Evolutionary conservation across 2,113 vertebrate genomes (phyloP), one percentile per base, ranked within the genome.

Genomic region (Dryoscopus gambensis): DNA sequence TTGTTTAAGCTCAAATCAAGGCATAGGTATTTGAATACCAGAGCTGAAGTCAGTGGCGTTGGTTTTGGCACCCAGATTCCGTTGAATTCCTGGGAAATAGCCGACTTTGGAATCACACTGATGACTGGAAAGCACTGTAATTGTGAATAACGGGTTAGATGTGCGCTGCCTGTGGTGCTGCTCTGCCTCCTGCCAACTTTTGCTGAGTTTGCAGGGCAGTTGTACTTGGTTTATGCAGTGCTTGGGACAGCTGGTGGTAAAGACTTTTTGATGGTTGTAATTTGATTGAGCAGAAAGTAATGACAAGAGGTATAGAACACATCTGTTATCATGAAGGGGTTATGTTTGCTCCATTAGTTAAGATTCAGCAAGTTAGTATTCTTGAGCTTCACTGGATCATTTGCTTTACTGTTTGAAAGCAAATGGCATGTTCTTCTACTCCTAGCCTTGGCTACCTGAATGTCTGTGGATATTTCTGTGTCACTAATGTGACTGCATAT

Each of bases 241-340:
- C n/a, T 83, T 1, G 2, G 10, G 3, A 3, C 39, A 47, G 42
- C n/a, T 76, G 25, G 2, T 27, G 14, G n/a, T 17, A 28, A 21
- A 21, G 39, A 5, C 39, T 24, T 42, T 31, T 53, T 63, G 57
- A 27, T 71, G 25, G 17, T 23, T 84, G 56, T 65, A 10, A 27
- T 79, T 62, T 71, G 42, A 19, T 16, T 40, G 65, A 53, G 42
- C 44, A 59, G 52, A 37, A 86, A 33, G 22, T 59, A 76, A 19
- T 13, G 28, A 30, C 3, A 21, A 5, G n/a, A 67, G 18, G 1
- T 57, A 2, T 5, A 25, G n/a, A 57, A 39, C 3, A 3, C 2
- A 15, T 65, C 15, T n/a, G 30, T 40, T 74, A 7, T 13, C 1
- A 1, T 15, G 2, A 31, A 63, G 42, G 39, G 3, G 9, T 70